Conservation (phyloP, 2,888 invertebrate genomes). For the Platycnemis pennipes region DNA sequence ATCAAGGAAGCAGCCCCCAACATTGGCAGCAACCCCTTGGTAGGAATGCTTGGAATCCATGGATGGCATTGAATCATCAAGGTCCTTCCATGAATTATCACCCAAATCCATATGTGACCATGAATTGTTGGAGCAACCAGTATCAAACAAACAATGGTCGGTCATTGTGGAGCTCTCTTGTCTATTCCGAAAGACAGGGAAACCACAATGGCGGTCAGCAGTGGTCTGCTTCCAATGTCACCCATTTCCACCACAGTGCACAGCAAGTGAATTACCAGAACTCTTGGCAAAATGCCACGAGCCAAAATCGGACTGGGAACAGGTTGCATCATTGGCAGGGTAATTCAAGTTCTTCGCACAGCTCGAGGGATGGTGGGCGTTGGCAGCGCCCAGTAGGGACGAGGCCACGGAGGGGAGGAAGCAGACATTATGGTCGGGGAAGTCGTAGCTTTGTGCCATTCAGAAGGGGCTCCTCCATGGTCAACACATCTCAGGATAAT, state of each 20-base stretch:
- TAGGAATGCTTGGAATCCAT: background rate
- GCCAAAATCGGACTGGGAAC: background rate
- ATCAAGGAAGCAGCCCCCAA: background rate
- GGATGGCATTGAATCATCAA: background rate
- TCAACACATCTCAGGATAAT: background rate
- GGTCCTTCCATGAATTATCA: background rate
- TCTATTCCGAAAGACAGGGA: constrained; percentile 17
- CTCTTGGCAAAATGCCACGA: background rate
- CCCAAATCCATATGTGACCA: background rate
- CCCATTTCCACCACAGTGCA: background rate
- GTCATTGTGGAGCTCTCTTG: constrained; percentile 6
- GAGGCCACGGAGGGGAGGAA: background rate
- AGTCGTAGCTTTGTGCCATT: background rate
- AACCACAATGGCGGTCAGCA: background rate
- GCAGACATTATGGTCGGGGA: background rate
- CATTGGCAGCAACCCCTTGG: background rate
- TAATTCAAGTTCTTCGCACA: background rate
- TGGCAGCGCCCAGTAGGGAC: background rate
- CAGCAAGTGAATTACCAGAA: background rate
- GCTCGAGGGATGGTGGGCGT: background rate
- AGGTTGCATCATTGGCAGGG: background rate
- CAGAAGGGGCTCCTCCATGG: background rate
- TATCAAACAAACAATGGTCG: background rate
- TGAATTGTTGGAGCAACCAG: background rate
- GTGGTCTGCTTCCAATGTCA: background rate